phyloP scores from a whole-genome alignment of 1,140 invertebrate species.

The Chironomus striatipennis region DNA sequence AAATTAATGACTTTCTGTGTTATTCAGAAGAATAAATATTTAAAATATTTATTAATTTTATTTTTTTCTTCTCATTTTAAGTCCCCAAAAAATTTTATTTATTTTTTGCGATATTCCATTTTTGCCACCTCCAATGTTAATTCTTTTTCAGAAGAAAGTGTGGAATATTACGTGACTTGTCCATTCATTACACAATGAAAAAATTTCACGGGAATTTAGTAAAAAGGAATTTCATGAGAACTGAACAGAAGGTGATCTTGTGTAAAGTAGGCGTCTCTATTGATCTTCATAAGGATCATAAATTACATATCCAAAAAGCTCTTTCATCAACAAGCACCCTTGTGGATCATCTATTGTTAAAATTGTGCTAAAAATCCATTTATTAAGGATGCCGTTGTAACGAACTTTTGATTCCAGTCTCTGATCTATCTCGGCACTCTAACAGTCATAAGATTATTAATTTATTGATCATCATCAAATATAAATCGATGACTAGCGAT shows the following conservation, averaged over 20 bases:
- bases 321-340: background rate
- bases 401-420: background rate
- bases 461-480: background rate
- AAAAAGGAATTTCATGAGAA: background rate
- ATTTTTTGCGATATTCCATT: background rate
- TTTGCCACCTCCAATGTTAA: background rate
- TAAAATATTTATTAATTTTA: background rate
- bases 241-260: too few species aligned
- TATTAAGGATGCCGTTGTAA: too few species aligned
- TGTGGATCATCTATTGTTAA: background rate
- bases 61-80: background rate
- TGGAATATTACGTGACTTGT: background rate
- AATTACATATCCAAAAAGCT: background rate
- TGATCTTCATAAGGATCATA: background rate
- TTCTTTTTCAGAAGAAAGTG: background rate
- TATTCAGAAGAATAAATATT: slow-evolving; percentile 16
- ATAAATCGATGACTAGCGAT: background rate
- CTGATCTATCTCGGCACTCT: background rate
- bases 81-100: background rate
- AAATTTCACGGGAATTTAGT: too few species aligned
- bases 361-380: background rate
- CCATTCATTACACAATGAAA: too few species aligned
- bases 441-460: too few species aligned
- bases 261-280: slow-evolving; percentile 3
- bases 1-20: slow-evolving; percentile 17